phyloP scores from a whole-genome alignment of 2,113 vertebrate genomes.

The Cairina moschata region DNA sequence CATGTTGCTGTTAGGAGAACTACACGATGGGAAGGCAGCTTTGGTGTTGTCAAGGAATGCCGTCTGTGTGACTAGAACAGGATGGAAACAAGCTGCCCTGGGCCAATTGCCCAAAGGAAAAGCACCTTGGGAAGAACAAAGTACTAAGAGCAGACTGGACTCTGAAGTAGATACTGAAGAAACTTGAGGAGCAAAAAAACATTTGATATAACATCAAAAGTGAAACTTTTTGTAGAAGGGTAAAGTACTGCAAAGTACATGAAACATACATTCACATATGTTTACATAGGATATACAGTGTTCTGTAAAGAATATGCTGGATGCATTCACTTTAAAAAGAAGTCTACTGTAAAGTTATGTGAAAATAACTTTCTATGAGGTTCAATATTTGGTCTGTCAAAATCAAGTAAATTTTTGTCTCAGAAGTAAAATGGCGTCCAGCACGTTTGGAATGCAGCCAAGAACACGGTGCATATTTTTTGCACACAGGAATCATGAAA shows the following conservation, averaged over 20 bases:
- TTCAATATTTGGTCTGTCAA: not conserved
- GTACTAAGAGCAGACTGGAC: not conserved
- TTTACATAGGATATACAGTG: fast-evolving
- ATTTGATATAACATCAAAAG: fast-evolving
- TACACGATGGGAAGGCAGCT: not conserved
- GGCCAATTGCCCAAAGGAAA: not conserved
- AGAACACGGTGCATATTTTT: not conserved
- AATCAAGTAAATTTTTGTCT: not conserved
- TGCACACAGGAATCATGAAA: not conserved
- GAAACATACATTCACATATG: not conserved
- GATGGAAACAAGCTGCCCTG: not conserved
- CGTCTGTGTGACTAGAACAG: not conserved
- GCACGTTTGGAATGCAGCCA: not conserved
- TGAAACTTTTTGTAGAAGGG: not conserved
- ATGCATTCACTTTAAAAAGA: not conserved
- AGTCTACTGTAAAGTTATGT: not conserved
- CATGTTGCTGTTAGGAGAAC: not conserved
- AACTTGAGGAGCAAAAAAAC: not conserved
- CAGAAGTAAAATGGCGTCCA: not conserved
- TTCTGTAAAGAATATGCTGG: not conserved
- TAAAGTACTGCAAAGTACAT: not conserved
- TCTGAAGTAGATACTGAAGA: not conserved
- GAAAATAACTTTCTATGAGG: not conserved
- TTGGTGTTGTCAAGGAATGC: fast-evolving
- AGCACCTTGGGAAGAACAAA: not conserved